Base-by-base conservation (phyloP, 2,113 vertebrate genomes). In the Nymphicus hollandicus region DNA sequence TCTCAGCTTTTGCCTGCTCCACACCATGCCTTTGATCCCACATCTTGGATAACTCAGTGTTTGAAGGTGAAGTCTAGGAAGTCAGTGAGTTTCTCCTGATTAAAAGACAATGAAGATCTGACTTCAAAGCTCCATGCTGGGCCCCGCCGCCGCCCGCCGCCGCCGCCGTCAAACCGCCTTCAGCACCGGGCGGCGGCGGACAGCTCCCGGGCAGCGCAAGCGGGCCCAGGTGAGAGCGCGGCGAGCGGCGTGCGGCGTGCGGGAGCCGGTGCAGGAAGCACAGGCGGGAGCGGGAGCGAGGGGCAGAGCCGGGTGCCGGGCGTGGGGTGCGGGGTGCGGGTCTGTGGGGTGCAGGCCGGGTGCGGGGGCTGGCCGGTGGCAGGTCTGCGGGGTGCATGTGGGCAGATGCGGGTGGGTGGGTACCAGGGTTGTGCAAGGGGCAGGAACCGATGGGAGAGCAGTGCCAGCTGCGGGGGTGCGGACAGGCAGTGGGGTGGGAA, bases 101-200 rank as follows among this genome's bases (percentile, higher is more conserved):
- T n/a, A n/a, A n/a, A n/a, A n/a, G n/a, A n/a, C n/a, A n/a, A n/a
- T n/a, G n/a, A n/a, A n/a, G n/a, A n/a, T n/a, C n/a, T n/a, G n/a
- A n/a, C n/a, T n/a, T n/a, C n/a, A n/a, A n/a, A n/a, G n/a, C n/a
- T n/a, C n/a, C n/a, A n/a, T n/a, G n/a, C n/a, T n/a, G n/a, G n/a
- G n/a, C n/a, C n/a, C 28, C 89, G 63, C 60, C 85, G 49, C 61
- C 85, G 31, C 44, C 80, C 13, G 55, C 55, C 37, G 46, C 63
- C 49, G 64, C 55, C 47, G 69, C 69, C 31, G 64, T 65, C 77
- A 89, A 95, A 55, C 86, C 81, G 44, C 72, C 78, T 92, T 95
- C 94, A 95, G 93, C 94, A 95, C 93, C 94, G 77, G 91, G 87
- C 50, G 49, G 82, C 56, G 91, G 79, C 63, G 94, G 94, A 95